phyloP scores from a whole-genome alignment of 2,113 vertebrate genomes.

The Pituophis catenifer region DNA sequence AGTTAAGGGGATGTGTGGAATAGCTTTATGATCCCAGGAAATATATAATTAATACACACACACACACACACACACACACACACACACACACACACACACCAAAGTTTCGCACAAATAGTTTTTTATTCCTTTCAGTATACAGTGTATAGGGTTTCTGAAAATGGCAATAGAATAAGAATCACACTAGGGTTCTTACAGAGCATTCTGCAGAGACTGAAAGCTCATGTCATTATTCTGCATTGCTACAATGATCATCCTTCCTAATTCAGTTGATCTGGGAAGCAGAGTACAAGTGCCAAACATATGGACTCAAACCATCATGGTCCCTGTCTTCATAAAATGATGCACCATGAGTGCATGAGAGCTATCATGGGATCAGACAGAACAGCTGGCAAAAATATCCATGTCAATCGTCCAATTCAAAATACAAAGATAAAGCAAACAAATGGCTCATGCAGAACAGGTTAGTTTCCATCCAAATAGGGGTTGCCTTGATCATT shows the following conservation, averaged over 20 bases:
- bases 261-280: not conserved
- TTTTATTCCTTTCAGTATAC: too few species aligned
- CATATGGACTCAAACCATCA: not conserved
- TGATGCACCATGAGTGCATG: not conserved
- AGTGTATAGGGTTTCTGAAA: not conserved
- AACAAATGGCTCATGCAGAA: not conserved
- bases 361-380: not conserved
- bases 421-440: not conserved
- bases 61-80: too few species aligned
- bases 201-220: not conserved
- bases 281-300: not conserved
- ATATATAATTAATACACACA: too few species aligned
- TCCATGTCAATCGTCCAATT: not conserved
- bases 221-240: not conserved
- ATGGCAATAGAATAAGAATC: not conserved
- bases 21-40: not conserved
- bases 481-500: not conserved
- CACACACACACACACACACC: too few species aligned
- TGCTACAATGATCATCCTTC: not conserved
- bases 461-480: not conserved
- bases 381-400: not conserved
- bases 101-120: too few species aligned
- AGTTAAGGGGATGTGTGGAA: not conserved
- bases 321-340: not conserved
- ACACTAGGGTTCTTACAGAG: not conserved